Conservation (phyloP, 2,113 vertebrate genomes). For the Addax nasomaculatus region DNA sequence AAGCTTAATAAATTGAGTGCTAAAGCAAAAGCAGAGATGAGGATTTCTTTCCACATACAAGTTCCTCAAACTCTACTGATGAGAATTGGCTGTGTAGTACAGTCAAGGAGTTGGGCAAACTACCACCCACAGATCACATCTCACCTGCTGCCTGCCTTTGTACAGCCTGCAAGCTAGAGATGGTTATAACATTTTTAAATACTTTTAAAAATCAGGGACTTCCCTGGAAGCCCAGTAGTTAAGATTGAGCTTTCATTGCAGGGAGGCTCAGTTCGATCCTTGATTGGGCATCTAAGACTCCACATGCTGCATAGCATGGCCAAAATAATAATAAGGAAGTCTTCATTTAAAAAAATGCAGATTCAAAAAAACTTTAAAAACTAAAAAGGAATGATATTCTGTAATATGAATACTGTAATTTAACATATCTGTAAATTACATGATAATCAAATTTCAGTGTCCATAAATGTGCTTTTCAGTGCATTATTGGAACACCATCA, state of each 20-base stretch:
- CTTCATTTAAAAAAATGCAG: not conserved
- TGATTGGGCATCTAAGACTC: not conserved
- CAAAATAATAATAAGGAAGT: not conserved
- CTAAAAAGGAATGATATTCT: not conserved
- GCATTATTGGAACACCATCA: not conserved
- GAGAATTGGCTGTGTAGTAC: not conserved
- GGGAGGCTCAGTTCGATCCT: not conserved
- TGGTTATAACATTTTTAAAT: not conserved
- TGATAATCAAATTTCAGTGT: not conserved
- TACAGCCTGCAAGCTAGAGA: not conserved
- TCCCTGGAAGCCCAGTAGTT: not conserved
- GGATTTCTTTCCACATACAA: not conserved
- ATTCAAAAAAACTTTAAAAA: not conserved
- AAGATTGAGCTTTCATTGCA: not conserved
- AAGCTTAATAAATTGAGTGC: not conserved
- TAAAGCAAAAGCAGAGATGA: not conserved
- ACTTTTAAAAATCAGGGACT: not conserved
- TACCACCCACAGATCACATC: not conserved
- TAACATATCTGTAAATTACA: not conserved
- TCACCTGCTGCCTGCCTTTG: not conserved
- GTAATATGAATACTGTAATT: not conserved
- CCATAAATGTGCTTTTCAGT: not conserved
- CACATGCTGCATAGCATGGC: not conserved
- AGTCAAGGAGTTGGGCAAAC: not conserved
- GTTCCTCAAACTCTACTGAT: not conserved